Evolutionary conservation across 92 coral and sea anemone species (phyloP), one percentile per base, ranked within the genome.

Genomic region (Plumapathes pennacea): DNA sequence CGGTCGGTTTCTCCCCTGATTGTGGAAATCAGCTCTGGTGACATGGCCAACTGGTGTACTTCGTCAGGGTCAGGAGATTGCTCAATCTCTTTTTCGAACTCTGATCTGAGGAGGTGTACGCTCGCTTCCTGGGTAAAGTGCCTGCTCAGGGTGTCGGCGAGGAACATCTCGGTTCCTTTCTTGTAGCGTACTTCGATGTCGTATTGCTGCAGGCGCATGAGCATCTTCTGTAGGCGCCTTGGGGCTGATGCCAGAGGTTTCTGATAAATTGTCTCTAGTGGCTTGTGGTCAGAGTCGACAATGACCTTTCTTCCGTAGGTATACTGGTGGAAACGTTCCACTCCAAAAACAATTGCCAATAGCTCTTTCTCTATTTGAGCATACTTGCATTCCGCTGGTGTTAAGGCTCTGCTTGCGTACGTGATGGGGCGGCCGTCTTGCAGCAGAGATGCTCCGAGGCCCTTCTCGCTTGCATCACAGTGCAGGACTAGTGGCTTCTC

Each of bases 221-320:
- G 44, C 62, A 61, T 72, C 40, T 26, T 71, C 38, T 72, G 64
- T 2, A 52, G 58, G 6, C 32, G 58, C 27, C 69, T 31, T 30
- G 74, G 81, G 10, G 74, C 74, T 13, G 82, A 29, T 10, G 28
- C 68, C 14, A 64, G 82, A 12, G 74, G 82, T 22, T 75, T 66
- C 13, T 22, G 41, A 49, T 62, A 65, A 6, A 64, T 55, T 0
- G 41, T 49, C 40, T 64, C 52, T 5, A 37, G 50, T 49, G 61
- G 50, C 24, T 64, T 71, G 54, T 71, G 62, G 27, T 61, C 78
- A 1, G 73, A 20, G 13, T 68, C 47, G 10, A 68, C 54, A 10
- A 10, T 8, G 9, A 60, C 51, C 4, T 72, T 34, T 10, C 55
- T 27, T 25, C 57, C 57, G 11, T 53, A 71, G 25, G 78, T 71